phyloP scores from a whole-genome alignment of 2,888 invertebrate genomes.

The Drosophila vallismaia region DNA sequence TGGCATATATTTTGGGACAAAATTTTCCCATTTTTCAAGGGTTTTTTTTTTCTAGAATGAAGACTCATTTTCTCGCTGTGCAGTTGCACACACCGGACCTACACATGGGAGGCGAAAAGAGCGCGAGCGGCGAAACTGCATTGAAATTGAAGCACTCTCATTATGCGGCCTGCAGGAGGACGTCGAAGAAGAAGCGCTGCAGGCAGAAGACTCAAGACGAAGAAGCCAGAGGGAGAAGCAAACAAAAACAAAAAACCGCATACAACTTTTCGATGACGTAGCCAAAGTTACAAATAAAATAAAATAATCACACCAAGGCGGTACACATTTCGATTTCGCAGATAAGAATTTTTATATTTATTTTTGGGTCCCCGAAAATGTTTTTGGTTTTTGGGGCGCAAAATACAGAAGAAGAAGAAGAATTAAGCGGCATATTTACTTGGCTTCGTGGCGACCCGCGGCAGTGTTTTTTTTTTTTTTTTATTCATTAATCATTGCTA shows the following conservation, averaged over 20 bases:
- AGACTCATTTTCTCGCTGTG: background rate
- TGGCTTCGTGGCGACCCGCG: conserved; percentile 19
- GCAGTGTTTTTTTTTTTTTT: background rate
- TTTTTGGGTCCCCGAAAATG: background rate
- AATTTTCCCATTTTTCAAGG: too few relatives aligned
- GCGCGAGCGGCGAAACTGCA: conserved; percentile 43
- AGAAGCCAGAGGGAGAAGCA: conserved; percentile 20
- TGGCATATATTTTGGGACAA: too few relatives aligned
- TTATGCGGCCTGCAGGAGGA: conserved; percentile 54
- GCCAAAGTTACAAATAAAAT: conserved; percentile 3
- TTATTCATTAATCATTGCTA: conserved; percentile 27
- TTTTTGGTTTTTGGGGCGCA: background rate
- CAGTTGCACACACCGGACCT: background rate
- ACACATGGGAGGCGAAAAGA: conserved; percentile 19
- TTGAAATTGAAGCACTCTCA: conserved; percentile 67
- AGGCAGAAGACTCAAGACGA: conserved; percentile 5
- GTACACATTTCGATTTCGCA: background rate
- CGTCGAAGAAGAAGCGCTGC: conserved; percentile 6
- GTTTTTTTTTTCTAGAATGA: background rate
- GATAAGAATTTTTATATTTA: background rate
- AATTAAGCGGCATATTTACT: conserved; percentile 32
- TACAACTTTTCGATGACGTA: conserved; percentile 12
- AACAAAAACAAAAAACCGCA: conserved; percentile 7
- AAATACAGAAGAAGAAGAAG: background rate
- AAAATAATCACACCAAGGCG: background rate